Evolutionary conservation across 1,140 invertebrate genomes (phyloP), one percentile per base, ranked within the genome.

Genomic region (Dufourea novaeangliae): DNA sequence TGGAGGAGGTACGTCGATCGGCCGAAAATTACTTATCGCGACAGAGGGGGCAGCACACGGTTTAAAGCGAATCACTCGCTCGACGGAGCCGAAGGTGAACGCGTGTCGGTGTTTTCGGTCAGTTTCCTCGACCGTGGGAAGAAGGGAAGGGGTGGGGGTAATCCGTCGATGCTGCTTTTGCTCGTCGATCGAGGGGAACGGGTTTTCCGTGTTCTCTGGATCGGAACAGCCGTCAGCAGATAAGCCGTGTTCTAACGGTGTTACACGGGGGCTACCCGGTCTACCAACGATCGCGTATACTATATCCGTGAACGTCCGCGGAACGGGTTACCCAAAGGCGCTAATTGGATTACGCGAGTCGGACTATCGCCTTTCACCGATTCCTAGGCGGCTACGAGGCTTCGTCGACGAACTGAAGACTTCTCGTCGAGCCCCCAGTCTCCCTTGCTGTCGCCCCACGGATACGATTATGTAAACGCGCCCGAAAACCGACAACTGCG

Each of bases 21-120:
- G 72, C 37, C 57, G 54, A 76, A 63, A 76, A 69, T 76, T 69
- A 76, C 66, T 76, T 69, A 61, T 76, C 73, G 46, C 63, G 41
- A 6, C 17, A 66, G 56, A 79, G 76, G 59, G 39, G 59, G 39
- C 66, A 32, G 78, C 11, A 80, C 66, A 41, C 44, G 73, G 54
- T 54, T n/a, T 73, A 80, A 85, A 84, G 37, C 82, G 78, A 76
- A 85, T 85, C 82, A 85, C 72, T 22, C 64, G 83, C 83, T 85
- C 69, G 59, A 11, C 52, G 71, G 37, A 85, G 82, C 82, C 59
- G 78, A 85, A 85, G 64, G 12, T 41, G 39, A 52, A 80, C 81
- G 72, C 78, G 80, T 76, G 82, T 83, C 81, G 80, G 32, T 66
- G 39, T 75, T 84, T 78, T 83, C 83, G 83, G 73, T 80, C 82